Evolutionary conservation across 2,888 invertebrate species (phyloP).

Genomic region (Nomada flava): DNA sequence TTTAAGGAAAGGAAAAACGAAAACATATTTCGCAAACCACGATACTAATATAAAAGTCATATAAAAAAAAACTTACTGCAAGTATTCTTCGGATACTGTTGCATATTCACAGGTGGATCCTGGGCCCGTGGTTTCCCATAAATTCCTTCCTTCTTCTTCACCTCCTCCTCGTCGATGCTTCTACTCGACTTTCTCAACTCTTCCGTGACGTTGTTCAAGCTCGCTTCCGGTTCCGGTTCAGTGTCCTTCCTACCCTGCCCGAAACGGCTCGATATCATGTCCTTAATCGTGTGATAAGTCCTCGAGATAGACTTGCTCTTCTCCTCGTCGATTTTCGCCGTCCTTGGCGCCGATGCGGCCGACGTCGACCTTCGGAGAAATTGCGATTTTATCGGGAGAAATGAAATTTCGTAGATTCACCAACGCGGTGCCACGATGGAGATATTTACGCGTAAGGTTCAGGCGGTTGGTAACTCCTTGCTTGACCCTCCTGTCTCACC

Average conservation of each 20-base stretch:
- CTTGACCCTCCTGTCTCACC: conserved; percentile 76
- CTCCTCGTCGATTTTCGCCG: conserved; percentile 79
- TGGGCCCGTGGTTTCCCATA: conserved; percentile 86
- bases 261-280: conserved; percentile 93
- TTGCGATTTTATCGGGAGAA: conserved; percentile 43
- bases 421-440: conserved; percentile 5
- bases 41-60: background rate
- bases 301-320: conserved; percentile 89
- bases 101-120: conserved; percentile 76
- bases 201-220: conserved; percentile 88
- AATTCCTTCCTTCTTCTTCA: conserved; percentile 85
- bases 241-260: conserved; percentile 87
- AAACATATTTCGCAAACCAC: background rate
- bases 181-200: conserved; percentile 85
- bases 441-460: conserved; percentile 80
- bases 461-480: conserved; percentile 76
- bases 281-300: conserved; percentile 93
- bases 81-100: conserved; percentile 79
- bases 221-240: conserved; percentile 84
- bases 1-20: background rate
- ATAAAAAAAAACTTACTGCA: conserved; percentile 70
- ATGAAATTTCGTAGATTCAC: background rate
- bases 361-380: conserved; percentile 73
- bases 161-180: conserved; percentile 82
- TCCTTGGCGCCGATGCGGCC: conserved; percentile 74